A percentile compares a stretch with the other conserved stretches of the same genome.
phyloP scores from a whole-genome alignment of 2,113 vertebrate genomes.

The Sialia sialis region DNA sequence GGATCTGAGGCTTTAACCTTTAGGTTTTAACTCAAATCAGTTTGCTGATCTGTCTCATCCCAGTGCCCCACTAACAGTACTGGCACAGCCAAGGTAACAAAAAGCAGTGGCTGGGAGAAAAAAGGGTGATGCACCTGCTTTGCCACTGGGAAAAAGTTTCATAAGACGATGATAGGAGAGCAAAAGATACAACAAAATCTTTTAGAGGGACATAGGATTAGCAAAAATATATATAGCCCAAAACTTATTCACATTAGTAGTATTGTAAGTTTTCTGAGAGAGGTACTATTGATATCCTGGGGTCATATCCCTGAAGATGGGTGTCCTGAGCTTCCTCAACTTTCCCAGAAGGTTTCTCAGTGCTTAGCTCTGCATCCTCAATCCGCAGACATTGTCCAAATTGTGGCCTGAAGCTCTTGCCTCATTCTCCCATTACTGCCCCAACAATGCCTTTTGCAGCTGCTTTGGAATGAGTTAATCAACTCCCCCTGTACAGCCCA shows the following conservation, averaged over 20 bases:
- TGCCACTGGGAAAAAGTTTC: neutral
- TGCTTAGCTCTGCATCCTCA: neutral
- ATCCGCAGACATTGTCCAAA: neutral
- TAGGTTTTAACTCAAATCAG: neutral
- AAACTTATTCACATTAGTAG: neutral
- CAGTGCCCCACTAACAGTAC: neutral
- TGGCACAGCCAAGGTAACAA: neutral
- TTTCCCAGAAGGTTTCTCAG: neutral
- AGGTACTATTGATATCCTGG: neutral
- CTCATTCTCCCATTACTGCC: neutral
- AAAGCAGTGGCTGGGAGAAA: neutral
- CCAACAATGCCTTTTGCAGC: neutral
- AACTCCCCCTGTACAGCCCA: neutral
- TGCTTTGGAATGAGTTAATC: neutral
- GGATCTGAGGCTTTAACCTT: neutral
- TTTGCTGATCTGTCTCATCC: neutral
- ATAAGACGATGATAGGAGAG: neutral
- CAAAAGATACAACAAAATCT: neutral
- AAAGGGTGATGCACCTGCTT: neutral
- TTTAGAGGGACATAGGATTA: neutral
- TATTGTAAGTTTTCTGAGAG: neutral
- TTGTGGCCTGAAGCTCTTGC: neutral
- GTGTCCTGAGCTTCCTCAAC: neutral
- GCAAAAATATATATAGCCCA: neutral
- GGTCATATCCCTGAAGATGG: neutral